These are phyloP conservation scores for Lucifuga dentata DNA, from an alignment of 2,113 vertebrate genomes.

Conservation along the genomic window DNA sequence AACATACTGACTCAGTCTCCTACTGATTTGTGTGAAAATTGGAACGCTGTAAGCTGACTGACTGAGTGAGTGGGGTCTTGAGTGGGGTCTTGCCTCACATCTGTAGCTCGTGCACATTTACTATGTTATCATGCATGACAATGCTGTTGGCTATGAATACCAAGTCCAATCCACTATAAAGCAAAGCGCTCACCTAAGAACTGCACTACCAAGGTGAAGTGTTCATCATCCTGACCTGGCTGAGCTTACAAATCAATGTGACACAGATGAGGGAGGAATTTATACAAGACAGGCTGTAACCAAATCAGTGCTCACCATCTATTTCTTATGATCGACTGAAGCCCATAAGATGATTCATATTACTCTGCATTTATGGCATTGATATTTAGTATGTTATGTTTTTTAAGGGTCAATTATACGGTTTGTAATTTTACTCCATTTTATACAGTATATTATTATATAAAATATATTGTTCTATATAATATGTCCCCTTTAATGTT, in stretches of 20 bases:
- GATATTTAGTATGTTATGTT: background rate
- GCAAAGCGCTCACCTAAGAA: conserved; percentile 56
- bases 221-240: conserved; percentile 19
- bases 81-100: conserved; percentile 50
- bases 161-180: conserved; percentile 53
- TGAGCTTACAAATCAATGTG: conserved; percentile 53
- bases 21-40: conserved; percentile 47
- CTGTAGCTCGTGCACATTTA: conserved; percentile 51
- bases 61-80: conserved; percentile 24
- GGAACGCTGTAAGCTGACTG: conserved; percentile 57
- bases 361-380: background rate
- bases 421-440: too few species aligned
- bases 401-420: too few species aligned
- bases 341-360: background rate
- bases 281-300: conserved; percentile 19
- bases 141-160: conserved; percentile 52
- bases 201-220: conserved; percentile 50
- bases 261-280: conserved; percentile 35
- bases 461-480: too few species aligned
- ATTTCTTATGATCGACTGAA: background rate
- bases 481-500: too few species aligned
- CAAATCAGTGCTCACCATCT: conserved; percentile 17
- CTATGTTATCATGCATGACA: conserved; percentile 43
- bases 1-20: conserved; percentile 30
- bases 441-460: too few species aligned